Percentiles rank a stretch among this genome's conserved stretches.
These are phyloP conservation scores for Acanthaster planci DNA, from an alignment of 35 echinoderm and acorn worm species.

Conservation along the genomic window DNA sequence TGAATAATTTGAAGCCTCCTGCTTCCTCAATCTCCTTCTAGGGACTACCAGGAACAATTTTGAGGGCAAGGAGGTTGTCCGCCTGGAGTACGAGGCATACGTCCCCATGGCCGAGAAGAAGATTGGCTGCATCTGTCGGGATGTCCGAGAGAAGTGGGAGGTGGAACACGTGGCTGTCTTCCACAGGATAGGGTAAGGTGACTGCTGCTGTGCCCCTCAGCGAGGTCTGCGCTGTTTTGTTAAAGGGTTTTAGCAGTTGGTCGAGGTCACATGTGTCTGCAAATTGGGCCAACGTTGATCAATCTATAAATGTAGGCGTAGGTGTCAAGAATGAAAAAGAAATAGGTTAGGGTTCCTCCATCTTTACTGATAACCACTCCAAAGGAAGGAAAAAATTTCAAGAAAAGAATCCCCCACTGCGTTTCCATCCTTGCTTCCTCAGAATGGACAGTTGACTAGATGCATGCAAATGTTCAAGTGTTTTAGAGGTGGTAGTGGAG, in stretches of 20 bases:
- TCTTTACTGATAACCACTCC: too few species aligned
- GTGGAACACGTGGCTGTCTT: constrained; percentile 70
- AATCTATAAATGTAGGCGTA: neutral
- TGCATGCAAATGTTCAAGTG: too few species aligned
- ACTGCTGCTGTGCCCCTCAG: neutral
- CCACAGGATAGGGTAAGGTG: constrained; percentile 85
- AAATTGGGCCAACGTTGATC: neutral
- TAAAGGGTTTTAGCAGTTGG: neutral
- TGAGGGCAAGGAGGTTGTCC: constrained; percentile 77
- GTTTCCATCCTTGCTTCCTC: too few species aligned
- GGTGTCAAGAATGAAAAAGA: too few species aligned
- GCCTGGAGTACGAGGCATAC: constrained; percentile 85
- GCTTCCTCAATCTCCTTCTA: neutral
- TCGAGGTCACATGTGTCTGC: neutral
- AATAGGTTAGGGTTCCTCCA: too few species aligned
- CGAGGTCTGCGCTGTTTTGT: too few species aligned
- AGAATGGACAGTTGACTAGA: too few species aligned
- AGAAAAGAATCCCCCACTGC: too few species aligned
- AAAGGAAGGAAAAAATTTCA: too few species aligned
- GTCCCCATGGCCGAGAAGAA: constrained; percentile 83
- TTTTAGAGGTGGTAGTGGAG: too few species aligned
- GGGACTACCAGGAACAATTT: constrained; percentile 92
- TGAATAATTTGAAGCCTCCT: neutral
- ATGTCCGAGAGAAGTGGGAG: constrained; percentile 71
- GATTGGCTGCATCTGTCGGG: constrained; percentile 63